phyloP scores from a whole-genome alignment of 2,113 vertebrate genomes.

The Chroicocephalus ridibundus region DNA sequence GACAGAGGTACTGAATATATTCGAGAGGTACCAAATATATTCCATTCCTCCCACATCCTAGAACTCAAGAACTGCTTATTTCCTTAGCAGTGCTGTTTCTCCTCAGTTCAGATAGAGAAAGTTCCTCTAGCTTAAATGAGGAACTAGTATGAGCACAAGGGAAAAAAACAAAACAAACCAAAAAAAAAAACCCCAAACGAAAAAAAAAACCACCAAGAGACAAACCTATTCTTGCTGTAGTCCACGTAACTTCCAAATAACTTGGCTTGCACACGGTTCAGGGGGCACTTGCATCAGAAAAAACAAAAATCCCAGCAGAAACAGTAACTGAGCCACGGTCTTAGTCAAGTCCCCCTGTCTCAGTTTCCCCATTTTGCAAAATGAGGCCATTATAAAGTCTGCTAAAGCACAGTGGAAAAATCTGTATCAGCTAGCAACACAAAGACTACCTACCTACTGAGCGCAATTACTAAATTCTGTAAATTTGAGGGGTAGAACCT shows the following conservation, averaged over 20 bases:
- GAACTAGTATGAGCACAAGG: not conserved
- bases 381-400: not conserved
- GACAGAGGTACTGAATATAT: not conserved
- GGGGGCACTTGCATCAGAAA: not conserved
- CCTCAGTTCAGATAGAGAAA: not conserved
- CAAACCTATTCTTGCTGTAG: not conserved
- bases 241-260: not conserved
- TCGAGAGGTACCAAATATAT: not conserved
- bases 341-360: not conserved
- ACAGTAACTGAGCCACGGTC: not conserved
- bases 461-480: not conserved
- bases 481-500: not conserved
- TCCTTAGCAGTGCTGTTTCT: not conserved
- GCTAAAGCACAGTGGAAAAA: not conserved
- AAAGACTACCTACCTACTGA: not conserved
- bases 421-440: not conserved
- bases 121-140: not conserved
- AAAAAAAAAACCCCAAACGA: not conserved
- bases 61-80: not conserved
- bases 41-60: not conserved
- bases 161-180: not conserved
- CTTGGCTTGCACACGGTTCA: not conserved
- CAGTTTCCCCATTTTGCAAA: not conserved
- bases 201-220: not conserved
- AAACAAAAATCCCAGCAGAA: not conserved